Conservation (phyloP, 2,113 vertebrate genomes). For the Malurus melanocephalus region DNA sequence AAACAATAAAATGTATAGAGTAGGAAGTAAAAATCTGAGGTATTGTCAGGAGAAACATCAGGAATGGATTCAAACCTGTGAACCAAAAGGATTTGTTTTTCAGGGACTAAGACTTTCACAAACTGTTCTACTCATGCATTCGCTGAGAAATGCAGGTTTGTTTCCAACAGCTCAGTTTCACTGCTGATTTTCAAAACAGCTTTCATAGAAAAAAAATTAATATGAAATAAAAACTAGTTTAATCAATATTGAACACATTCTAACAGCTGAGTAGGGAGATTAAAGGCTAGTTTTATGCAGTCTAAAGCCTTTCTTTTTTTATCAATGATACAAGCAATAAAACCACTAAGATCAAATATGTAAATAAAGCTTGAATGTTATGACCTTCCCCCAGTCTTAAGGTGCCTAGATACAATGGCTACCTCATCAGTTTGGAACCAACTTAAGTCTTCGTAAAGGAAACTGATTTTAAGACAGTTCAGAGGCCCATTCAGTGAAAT, state of each 20-base stretch:
- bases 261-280: not conserved
- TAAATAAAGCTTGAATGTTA: not conserved
- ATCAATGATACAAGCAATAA: not conserved
- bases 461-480: not conserved
- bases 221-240: not conserved
- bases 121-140: not conserved
- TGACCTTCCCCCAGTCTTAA: not conserved
- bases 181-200: not conserved
- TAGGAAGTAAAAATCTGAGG: constrained; percentile 51
- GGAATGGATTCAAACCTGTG: constrained; percentile 7
- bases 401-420: not conserved
- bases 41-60: constrained; percentile 66
- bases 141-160: not conserved
- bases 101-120: constrained; percentile 21
- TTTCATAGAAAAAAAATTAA: not conserved
- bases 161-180: not conserved
- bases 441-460: not conserved
- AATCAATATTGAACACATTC: not conserved
- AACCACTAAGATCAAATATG: not conserved
- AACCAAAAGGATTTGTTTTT: constrained; percentile 47
- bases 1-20: constrained; percentile 61
- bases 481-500: not conserved
- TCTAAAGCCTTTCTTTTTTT: not conserved
- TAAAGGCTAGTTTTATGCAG: not conserved
- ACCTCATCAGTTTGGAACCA: not conserved